Base-by-base conservation (phyloP, 2,113 vertebrate species). In the Cyprinodon variegatus region DNA sequence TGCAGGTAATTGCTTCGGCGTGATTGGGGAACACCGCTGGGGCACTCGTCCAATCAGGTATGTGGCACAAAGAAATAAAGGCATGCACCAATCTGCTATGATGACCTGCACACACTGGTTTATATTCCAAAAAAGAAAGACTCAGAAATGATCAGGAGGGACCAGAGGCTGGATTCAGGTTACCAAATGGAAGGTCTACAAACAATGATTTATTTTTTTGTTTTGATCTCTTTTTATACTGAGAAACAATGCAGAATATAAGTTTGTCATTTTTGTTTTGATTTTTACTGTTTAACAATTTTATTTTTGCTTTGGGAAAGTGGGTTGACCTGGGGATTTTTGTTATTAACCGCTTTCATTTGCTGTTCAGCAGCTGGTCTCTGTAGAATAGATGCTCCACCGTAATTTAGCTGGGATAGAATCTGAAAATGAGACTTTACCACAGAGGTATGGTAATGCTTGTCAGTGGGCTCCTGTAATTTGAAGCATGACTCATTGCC, bases 31-130 rank as follows among this genome's bases (percentile, higher is more conserved):
- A 67, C 43, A 48, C 12, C 15, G 43, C 22, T 17, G 43, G 65
- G 65, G 43, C 65, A 48, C 41, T 13, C 6, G 14, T 67, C 65
- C 65, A 67, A 67, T 67, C 65, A 67, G 45, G n/a, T 46, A 36
- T 15, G 4, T 29, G 29, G 65, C 22, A 67, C 10, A 13, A 67
- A 41, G 43, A 22, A 46, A 66, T 46, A 43, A 66, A 43, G 41
- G 45, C 12, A 29, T 46, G 4, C 65, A 20, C 4, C n/a, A 66
- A 13, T 66, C 41, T 11, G 0, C n/a, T 29, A 14, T 14, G 6
- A 67, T 29, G 29, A 67, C 45, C 43, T 48, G 65, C 37, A 37
- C 22, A 46, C n/a, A 14, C 29, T 48, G 29, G 48, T 37, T 67
- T 22, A 10, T 37, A 22, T 15, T 57, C 50, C n/a, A 2, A 7